A percentile compares a stretch with the other conserved stretches of the same genome.
Conservation (phyloP, 1,140 invertebrate genomes). For the Drosophila pruinosa region DNA sequence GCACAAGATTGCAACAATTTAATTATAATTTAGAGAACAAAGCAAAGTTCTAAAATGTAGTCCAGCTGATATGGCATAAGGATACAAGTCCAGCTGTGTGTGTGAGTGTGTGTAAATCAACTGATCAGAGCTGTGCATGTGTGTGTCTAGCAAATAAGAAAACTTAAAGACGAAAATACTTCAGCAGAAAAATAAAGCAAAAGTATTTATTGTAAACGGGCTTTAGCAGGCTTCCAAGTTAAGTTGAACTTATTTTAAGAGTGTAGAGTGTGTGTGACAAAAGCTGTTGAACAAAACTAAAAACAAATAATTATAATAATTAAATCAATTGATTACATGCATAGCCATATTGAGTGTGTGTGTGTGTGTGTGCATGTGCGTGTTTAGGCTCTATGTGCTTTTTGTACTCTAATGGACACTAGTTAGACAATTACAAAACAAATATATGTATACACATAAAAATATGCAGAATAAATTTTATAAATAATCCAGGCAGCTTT, state of each 20-base stretch:
- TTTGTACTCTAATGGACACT: conserved; percentile 68
- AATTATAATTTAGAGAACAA: conserved; percentile 15
- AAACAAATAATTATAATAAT: conserved; percentile 17
- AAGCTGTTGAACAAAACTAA: conserved; percentile 3
- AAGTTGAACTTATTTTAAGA: conserved; percentile 23
- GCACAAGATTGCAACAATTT: conserved; percentile 7
- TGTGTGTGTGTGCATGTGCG: conserved; percentile 34
- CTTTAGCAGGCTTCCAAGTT: conserved; percentile 50
- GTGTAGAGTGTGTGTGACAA: not conserved
- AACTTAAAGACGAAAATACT: conserved; percentile 1
- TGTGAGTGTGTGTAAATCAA: conserved; percentile 32
- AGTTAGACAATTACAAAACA: conserved; percentile 57
- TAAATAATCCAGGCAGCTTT: conserved; percentile 49
- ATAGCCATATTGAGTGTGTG: not conserved
- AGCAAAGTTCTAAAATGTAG: conserved; percentile 44
- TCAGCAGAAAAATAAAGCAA: conserved; percentile 3
- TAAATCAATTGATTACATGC: conserved; percentile 24
- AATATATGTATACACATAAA: conserved; percentile 47
- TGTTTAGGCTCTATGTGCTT: conserved; percentile 58
- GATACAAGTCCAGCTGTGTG: conserved; percentile 8
- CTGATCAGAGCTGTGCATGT: conserved; percentile 27
- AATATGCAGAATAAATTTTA: conserved; percentile 35
- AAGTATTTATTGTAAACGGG: conserved; percentile 9
- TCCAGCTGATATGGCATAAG: conserved; percentile 20
- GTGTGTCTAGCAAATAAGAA: conserved; percentile 22